Evolutionary conservation across 2,888 invertebrate species (phyloP).

Genomic region (Amphipyra berbera): DNA sequence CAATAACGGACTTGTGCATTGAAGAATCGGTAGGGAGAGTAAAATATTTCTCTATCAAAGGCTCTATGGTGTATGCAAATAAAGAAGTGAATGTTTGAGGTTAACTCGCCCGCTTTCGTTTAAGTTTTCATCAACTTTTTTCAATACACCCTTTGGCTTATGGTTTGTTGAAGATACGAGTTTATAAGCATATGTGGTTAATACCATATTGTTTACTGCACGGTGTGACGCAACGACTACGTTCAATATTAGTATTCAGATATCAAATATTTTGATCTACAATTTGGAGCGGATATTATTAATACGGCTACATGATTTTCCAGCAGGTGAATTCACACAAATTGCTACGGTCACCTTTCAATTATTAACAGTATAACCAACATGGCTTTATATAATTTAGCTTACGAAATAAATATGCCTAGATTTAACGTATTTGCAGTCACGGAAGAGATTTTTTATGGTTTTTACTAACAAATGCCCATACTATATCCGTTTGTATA

Average conservation of each 20-base stretch:
- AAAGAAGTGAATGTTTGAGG: conserved; percentile 41
- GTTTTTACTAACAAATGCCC: no score
- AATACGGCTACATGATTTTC: conserved; percentile 34
- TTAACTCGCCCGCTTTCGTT: conserved; percentile 22
- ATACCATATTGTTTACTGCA: background rate
- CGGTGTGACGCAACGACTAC: background rate
- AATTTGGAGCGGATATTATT: conserved; percentile 33
- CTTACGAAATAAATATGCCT: no score
- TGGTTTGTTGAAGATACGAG: background rate
- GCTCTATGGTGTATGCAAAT: conserved; percentile 41
- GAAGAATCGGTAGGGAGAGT: conserved; percentile 42
- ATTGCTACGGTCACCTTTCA: conserved; percentile 38
- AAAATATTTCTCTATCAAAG: conserved; percentile 55
- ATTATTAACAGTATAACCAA: conserved; percentile 12
- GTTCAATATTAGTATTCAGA: conserved; percentile 1
- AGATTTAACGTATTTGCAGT: no score
- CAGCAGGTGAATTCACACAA: conserved; percentile 30
- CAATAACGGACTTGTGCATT: conserved; percentile 56
- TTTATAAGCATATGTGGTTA: background rate
- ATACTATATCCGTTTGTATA: no score
- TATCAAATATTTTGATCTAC: conserved; percentile 18
- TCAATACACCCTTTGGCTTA: conserved; percentile 14
- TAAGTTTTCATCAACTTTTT: conserved; percentile 45
- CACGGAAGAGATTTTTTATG: no score
- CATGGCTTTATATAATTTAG: no score